phyloP scores from a whole-genome alignment of 2,797 vertebrate genomes.

The Gallinago solitaria region DNA sequence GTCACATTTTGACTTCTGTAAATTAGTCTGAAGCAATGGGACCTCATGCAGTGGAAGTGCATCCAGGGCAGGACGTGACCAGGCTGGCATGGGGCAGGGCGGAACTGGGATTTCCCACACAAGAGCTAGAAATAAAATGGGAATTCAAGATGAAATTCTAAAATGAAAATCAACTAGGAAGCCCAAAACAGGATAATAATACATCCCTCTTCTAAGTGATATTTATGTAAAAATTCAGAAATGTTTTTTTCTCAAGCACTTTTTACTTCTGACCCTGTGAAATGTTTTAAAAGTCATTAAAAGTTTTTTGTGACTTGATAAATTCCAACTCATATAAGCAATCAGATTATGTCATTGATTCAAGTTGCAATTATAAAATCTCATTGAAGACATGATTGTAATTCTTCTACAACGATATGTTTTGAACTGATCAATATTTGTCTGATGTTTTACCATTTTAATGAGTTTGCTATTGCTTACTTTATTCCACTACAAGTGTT shows the following conservation, averaged over 20 bases:
- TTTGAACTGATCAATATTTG: neutral
- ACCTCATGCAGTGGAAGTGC: neutral
- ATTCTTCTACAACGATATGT: neutral
- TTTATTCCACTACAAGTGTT: neutral
- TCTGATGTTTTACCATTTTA: neutral
- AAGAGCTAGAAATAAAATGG: neutral
- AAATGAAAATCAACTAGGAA: neutral
- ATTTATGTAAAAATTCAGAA: neutral
- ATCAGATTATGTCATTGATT: neutral
- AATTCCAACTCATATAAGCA: neutral
- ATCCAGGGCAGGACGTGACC: neutral
- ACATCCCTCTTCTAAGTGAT: neutral
- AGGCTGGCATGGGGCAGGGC: neutral
- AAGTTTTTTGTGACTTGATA: neutral
- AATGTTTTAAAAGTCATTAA: neutral
- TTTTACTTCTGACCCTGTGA: neutral
- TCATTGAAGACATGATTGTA: neutral
- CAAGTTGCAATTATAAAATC: neutral
- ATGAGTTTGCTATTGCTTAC: neutral
- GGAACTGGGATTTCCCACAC: neutral
- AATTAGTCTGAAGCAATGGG: neutral
- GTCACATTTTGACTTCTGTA: neutral
- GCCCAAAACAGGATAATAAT: neutral
- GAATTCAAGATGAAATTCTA: neutral
- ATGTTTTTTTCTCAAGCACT: neutral